Evolutionary conservation across 1,140 invertebrate genomes (phyloP).

Genomic region (Papilio dardanus): DNA sequence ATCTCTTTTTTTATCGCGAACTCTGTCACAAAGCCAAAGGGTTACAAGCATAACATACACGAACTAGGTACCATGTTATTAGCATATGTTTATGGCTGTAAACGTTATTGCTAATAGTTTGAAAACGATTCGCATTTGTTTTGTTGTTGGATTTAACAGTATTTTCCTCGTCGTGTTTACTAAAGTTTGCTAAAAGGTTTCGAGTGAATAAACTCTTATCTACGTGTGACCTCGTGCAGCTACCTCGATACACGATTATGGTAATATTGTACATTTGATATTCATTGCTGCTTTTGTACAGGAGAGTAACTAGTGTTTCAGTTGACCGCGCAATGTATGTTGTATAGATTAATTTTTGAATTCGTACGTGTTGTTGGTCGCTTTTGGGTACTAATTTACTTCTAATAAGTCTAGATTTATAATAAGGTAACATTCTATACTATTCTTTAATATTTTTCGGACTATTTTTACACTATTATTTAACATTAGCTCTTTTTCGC

Average conservation of each 20-base stretch:
- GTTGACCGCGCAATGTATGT: background rate
- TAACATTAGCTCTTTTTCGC: no score
- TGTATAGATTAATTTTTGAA: background rate
- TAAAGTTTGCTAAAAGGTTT: conserved; percentile 8
- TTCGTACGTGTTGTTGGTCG: background rate
- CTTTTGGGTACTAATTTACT: background rate
- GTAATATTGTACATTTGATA: background rate
- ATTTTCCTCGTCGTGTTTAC: conserved; percentile 12
- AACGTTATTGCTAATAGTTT: no score
- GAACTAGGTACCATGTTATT: no score
- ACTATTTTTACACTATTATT: background rate
- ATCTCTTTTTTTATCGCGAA: no score
- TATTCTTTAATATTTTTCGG: background rate
- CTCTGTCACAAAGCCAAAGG: no score
- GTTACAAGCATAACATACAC: no score
- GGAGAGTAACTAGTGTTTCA: background rate
- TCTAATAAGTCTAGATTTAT: background rate
- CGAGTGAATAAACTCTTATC: conserved; percentile 18
- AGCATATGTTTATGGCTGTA: no score
- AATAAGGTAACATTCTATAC: background rate
- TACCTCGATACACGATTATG: conserved; percentile 17
- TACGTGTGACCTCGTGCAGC: background rate
- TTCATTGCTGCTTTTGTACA: background rate
- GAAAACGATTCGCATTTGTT: background rate
- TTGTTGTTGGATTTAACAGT: conserved; percentile 1